Conservation (phyloP, 2,888 invertebrate genomes). For the Drosophila mimetica region DNA sequence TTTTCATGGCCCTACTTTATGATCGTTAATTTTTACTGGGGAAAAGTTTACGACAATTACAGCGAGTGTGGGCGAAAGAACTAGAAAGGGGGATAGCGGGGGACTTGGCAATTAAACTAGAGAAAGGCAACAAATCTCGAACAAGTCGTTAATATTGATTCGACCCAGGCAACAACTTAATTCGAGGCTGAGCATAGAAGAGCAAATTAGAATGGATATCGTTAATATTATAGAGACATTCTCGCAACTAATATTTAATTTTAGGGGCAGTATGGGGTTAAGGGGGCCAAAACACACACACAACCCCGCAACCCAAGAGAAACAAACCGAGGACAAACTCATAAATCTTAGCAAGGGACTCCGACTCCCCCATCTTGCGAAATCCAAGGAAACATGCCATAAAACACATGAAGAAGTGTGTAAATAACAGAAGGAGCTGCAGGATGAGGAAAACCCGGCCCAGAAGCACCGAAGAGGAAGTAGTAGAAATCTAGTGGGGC, state of each 20-base stretch:
- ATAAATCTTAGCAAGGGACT: conserved; percentile 44
- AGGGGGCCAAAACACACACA: conserved; percentile 20
- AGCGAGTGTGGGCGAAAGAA: conserved; percentile 13
- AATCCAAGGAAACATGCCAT: conserved; percentile 68
- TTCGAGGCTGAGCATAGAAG: conserved; percentile 16
- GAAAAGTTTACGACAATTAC: conserved; percentile 53
- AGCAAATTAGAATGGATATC: conserved; percentile 27
- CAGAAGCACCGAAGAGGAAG: conserved; percentile 6
- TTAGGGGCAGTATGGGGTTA: conserved; percentile 37
- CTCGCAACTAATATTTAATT: conserved; percentile 36
- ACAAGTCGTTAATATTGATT: conserved; percentile 74
- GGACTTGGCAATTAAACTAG: conserved; percentile 43
- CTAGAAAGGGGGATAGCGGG: not conserved
- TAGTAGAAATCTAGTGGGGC: conserved; percentile 27
- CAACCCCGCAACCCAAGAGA: conserved; percentile 13
- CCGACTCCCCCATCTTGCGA: conserved; percentile 30
- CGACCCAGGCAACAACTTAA: conserved; percentile 36
- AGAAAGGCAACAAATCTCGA: conserved; percentile 51
- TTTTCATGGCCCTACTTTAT: conserved; percentile 63
- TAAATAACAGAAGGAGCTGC: conserved; percentile 61
- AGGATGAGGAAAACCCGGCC: conserved; percentile 20
- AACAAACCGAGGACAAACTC: conserved; percentile 46
- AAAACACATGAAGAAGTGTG: conserved; percentile 76
- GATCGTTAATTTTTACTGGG: conserved; percentile 53
- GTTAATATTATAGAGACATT: conserved; percentile 36